phyloP scores from a whole-genome alignment of 2,888 invertebrate species.

The Lasioglossum marginatum region DNA sequence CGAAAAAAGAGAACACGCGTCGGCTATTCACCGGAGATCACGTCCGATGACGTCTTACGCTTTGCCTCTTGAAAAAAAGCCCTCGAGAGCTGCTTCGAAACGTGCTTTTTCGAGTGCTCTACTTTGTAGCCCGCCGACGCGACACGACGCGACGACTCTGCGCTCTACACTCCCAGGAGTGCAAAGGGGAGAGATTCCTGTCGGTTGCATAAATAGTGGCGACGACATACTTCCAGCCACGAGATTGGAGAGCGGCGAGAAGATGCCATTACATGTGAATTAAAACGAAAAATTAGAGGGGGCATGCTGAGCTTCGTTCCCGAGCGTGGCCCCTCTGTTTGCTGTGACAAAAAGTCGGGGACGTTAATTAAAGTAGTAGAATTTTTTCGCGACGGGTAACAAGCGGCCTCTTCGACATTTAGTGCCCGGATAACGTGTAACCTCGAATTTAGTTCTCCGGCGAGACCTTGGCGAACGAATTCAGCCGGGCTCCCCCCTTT shows the following conservation, averaged over 20 bases:
- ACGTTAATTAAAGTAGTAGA: conserved; percentile 63
- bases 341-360: conserved; percentile 35
- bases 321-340: conserved; percentile 20
- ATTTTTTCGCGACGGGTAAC: conserved; percentile 48
- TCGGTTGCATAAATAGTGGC: conserved; percentile 48
- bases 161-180: background rate
- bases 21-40: conserved; percentile 21
- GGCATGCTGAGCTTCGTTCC: conserved; percentile 3
- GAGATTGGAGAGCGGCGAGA: conserved; percentile 25
- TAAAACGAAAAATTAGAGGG: conserved; percentile 59
- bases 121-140: conserved; percentile 21
- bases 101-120: conserved; percentile 39
- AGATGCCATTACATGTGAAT: conserved; percentile 54
- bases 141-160: background rate
- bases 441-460: conserved; percentile 16
- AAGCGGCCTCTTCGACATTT: conserved; percentile 48
- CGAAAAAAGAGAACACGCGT: background rate
- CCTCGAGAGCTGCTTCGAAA: conserved; percentile 34
- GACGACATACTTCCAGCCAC: conserved; percentile 24
- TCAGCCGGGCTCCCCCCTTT: background rate
- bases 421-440: conserved; percentile 20
- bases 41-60: conserved; percentile 27
- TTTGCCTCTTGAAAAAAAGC: conserved; percentile 8
- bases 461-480: conserved; percentile 11
- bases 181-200: conserved; percentile 15